Evolutionary conservation across 2,113 vertebrate genomes (phyloP), one percentile per base, ranked within the genome.

Genomic region (Mola mola): DNA sequence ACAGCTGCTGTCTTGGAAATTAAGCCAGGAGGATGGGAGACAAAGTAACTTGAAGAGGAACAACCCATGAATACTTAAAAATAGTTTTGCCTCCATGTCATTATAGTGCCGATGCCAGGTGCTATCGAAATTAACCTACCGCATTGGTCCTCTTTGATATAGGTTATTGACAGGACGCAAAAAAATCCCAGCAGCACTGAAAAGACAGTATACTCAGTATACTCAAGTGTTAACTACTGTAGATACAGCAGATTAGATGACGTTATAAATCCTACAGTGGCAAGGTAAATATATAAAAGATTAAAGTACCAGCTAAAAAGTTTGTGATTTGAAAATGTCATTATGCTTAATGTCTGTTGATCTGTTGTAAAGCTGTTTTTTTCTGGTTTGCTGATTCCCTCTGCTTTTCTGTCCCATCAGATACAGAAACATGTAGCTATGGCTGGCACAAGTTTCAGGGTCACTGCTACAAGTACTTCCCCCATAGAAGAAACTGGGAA

Each of bases 371-470:
- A 44, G 4, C 4, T 29, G 2, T 31, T 37, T n/a, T 53, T 61
- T 25, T 12, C 31, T 8, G 43, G 24, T 58, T 49, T 5, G 11
- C 15, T 67, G 1, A 72, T 1, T 2, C 8, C n/a, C n/a, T n/a
- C n/a, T n/a, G n/a, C n/a, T n/a, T 47, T 21, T 62, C 2, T 74
- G 6, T 57, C 49, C 61, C 43, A 58, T 25, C 88, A 99, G 97
- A 98, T 69, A 97, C 96, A 0, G 95, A 98, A 87, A 92, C 86
- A 0, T 99, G 97, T 82, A 94, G 93, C 77, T 97, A 97, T 0
- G 95, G 97, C 62, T 99, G 97, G 97, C 96, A 98, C 83, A 99
- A 99, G 70, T 99, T 98, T 81, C 96, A 99, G 74, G 95, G 97
- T 8, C 95, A 98, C 52, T 99, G 97, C 89, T 99, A 98, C 89